Base-by-base conservation (phyloP, 2,888 invertebrate genomes). In the Pteria penguin region DNA sequence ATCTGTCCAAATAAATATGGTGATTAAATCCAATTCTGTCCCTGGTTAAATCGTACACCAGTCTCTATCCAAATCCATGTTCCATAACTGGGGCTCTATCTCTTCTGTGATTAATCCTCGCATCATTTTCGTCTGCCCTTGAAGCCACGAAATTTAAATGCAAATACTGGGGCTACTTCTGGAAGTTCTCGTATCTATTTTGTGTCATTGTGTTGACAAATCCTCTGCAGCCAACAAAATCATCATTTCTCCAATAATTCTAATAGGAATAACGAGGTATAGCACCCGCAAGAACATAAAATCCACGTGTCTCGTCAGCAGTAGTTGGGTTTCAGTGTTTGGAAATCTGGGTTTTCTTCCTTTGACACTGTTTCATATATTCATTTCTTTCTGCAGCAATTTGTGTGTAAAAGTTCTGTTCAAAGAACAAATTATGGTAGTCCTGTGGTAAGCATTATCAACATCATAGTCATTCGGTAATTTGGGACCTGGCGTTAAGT, bases 1-100 rank as follows among this genome's bases (percentile, higher is more conserved):
- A 55, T 18, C 55, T 55, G 55, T 55, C 55, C n/a, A 22, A 24
- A 55, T 55, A 55, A 22, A 55, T 55, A 24, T 55, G 55, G 55
- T 55, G 55, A 18, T 55, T 55, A 4, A 55, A 22, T 55, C 55
- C 55, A 55, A 55, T 24, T 18, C n/a, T 22, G 55, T 55, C 55
- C 18, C 55, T 55, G 4, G 55, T 8, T 24, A 55, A 8, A 55
- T 55, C 55, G 24, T 55, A 24, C 4, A 55, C 55, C n/a, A 55
- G 22, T 8, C 55, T 4, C 22, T 8, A 55, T 3, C 55, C 55
- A 55, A 55, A 24, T 55, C 55, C 55, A 4, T 55, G 4, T 55
- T 55, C 18, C 55, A 22, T n/a, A 8, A 55, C 24, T 4, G 4
- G 5, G 4, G 55, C 24, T 18, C 55, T 55, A 18, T 55, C 55